Base-by-base conservation (phyloP, 1,140 invertebrate species). In the Drosophila pseudoananassae region DNA sequence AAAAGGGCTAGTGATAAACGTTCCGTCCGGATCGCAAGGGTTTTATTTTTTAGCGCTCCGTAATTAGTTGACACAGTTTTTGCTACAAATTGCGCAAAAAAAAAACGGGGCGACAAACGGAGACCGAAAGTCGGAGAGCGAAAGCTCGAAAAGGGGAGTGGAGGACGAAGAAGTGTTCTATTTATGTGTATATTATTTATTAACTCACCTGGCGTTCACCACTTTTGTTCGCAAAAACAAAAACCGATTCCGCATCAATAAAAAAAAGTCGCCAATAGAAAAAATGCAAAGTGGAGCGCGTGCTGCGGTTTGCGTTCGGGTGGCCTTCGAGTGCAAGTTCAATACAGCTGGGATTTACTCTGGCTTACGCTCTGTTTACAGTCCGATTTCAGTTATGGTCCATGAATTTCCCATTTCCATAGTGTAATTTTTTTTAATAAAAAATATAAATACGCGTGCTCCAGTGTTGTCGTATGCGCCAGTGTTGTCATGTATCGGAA, bases 31-130 rank as follows among this genome's bases (percentile, higher is more conserved):
- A 43, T 43, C 23, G 56, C 23, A 49, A 20, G 40, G 33, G 10
- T 36, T 12, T 12, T 36, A 36, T 12, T 36, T 54, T 73, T 51
- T 43, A 43, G 45, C 17, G 38, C 60, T 76, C 58, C 68, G 40
- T 66, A 78, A 79, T 75, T 71, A 70, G 73, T 65, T 82, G 58
- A 69, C 73, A 77, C 63, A 73, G 60, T 81, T 77, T 81, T 77
- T 63, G 46, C 68, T 20, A 60, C 43, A 57, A 40, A 73, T 69
- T 75, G 46, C 46, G 64, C 70, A 76, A 80, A 79, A 65, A 20
- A 46, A 40, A 63, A 65, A 17, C 7, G 46, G 43, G 17, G 58
- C n/a, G n/a, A n/a, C n/a, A n/a, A n/a, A n/a, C n/a, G n/a, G n/a
- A 29, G 7, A 17, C 40, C 5, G 33, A 17, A 5, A 36, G 20